phyloP scores from a whole-genome alignment of 2,113 vertebrate species.

The Motacilla alba region DNA sequence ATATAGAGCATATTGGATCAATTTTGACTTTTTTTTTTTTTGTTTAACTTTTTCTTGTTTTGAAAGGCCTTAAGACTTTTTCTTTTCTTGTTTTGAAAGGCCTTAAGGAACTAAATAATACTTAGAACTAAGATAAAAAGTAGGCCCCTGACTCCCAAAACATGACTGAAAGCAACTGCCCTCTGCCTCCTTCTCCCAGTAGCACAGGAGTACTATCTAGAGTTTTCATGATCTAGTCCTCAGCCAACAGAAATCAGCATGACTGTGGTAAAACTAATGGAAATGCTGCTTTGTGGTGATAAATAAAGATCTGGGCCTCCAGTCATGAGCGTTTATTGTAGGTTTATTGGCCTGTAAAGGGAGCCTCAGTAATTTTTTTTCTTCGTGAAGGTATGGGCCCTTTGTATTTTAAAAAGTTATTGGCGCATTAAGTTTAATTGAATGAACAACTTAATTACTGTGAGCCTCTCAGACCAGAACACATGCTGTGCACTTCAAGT shows the following conservation, averaged over 20 bases:
- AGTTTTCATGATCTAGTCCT: neutral
- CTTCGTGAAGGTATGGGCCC: neutral
- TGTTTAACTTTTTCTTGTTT: neutral
- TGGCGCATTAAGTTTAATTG: constrained; percentile 12
- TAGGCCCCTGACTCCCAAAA: neutral
- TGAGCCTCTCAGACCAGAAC: neutral
- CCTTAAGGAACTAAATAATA: neutral
- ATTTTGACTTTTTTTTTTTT: neutral
- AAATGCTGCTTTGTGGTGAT: neutral
- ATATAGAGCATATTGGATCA: neutral
- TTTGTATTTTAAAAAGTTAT: constrained; percentile 6
- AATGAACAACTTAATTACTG: neutral
- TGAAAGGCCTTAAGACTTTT: neutral
- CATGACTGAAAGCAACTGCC: neutral
- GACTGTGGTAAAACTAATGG: neutral
- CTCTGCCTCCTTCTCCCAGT: neutral
- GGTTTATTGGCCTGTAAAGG: constrained; percentile 15
- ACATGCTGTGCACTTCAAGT: neutral
- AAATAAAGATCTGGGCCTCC: neutral
- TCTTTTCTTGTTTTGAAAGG: neutral
- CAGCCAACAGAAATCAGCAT: neutral
- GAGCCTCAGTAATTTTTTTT: neutral
- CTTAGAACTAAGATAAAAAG: neutral
- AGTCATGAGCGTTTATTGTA: neutral
- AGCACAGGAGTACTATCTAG: neutral